Conservation (phyloP, 1,140 invertebrate species). For the Zaprionus nigranus region DNA sequence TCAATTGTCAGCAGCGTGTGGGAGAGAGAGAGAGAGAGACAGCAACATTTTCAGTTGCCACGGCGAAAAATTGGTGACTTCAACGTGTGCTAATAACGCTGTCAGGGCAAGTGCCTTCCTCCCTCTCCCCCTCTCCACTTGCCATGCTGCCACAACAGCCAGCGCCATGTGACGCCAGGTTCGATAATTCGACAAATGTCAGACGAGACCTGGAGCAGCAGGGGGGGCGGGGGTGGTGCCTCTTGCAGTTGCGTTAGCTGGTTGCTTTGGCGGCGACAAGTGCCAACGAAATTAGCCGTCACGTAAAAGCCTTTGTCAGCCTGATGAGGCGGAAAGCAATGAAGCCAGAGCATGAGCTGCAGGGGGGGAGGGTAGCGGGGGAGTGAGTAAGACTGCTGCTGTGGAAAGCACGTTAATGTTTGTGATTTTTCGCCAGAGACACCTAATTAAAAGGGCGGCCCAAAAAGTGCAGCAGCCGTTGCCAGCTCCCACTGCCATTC, state of each 20-base stretch:
- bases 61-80: conserved; percentile 23
- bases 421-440: conserved; percentile 18
- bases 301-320: conserved; percentile 24
- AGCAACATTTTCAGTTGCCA: conserved; percentile 11
- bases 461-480: conserved; percentile 2
- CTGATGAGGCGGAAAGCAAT: conserved; percentile 7
- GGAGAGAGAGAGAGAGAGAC: neutral
- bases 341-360: neutral
- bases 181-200: conserved; percentile 35
- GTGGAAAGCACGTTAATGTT: neutral
- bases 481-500: conserved; percentile 21
- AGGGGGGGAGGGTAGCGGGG: too few relatives aligned
- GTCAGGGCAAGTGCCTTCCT: conserved; percentile 2
- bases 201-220: neutral
- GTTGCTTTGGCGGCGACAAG: conserved; percentile 12
- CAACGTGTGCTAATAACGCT: conserved; percentile 36
- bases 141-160: conserved; percentile 12
- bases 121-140: too few relatives aligned
- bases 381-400: too few relatives aligned
- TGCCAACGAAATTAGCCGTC: conserved; percentile 54
- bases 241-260: neutral
- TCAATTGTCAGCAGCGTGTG: neutral
- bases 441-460: conserved; percentile 46
- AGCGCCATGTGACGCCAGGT: conserved; percentile 22
- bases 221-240: neutral